Base-by-base conservation (phyloP, 1,140 invertebrate genomes). In the Pogonomyrmex californicus region DNA sequence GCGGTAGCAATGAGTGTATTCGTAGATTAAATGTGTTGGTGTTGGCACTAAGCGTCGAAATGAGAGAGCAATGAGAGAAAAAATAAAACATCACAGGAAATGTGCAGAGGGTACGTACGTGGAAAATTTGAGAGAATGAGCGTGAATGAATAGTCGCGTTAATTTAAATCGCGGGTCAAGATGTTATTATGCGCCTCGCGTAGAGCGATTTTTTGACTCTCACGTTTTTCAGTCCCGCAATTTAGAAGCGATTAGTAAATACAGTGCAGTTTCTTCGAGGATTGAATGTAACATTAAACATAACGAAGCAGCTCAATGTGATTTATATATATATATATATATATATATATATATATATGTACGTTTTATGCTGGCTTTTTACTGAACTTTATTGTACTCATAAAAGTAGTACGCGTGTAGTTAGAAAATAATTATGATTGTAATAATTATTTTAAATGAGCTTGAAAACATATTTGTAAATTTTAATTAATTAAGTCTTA, bases 161-260 rank as follows among this genome's bases (percentile, higher is more conserved):
- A 83, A 83, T 75, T 60, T 73, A 71, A 56, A 82, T 75, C 68
- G 30, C 6, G 66, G 41, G 79, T 82, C 79, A 82, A 82, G 66
- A 73, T 41, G 49, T 66, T 66, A 33, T 83, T 58, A 82, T 73
- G 68, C 41, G 2, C 30, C 54, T 60, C 79, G 73, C 68, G 79
- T 83, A 75, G 12, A 54, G 9, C 47, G 68, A 2, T 14, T 54
- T 75, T 30, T 79, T 62, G 79, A 60, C 56, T 83, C 49, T 47
- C 38, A 23, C 17, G 41, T 60, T 82, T 73, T 62, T 49, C 41
- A 23, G 23, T 82, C 54, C 6, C 17, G 30, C 56, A 62, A 83
- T 83, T 73, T 75, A 73, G 12, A 38, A 73, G 12, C 14, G 51
- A 73, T 73, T 75, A 36, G 68, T 62, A 47, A 60, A 17, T 44